These are phyloP conservation scores for Sardinella longiceps DNA, from an alignment of 2,797 vertebrate genomes.

Conservation along the genomic window DNA sequence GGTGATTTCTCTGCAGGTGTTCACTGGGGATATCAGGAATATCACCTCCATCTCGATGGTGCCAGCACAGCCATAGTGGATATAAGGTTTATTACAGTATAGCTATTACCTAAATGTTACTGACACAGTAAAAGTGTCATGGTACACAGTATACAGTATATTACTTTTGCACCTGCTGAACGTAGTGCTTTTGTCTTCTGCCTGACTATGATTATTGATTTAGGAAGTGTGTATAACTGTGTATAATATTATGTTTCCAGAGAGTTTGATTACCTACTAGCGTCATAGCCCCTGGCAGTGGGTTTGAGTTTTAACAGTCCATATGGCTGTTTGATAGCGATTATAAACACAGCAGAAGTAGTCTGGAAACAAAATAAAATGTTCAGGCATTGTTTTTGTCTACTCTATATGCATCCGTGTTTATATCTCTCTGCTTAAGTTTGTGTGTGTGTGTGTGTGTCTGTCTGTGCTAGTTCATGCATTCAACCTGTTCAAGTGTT, in stretches of 20 bases:
- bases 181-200: too few relatives aligned
- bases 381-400: background rate
- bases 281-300: too few relatives aligned
- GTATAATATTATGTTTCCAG: background rate
- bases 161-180: too few relatives aligned
- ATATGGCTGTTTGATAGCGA: too few relatives aligned
- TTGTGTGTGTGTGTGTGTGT: background rate
- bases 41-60: background rate
- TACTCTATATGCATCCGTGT: background rate
- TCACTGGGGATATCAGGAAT: background rate
- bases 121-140: background rate
- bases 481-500: background rate
- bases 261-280: too few relatives aligned
- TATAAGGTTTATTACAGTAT: background rate
- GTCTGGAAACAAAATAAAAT: too few relatives aligned
- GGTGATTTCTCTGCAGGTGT: background rate
- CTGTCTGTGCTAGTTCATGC: background rate
- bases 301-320: too few relatives aligned
- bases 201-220: background rate
- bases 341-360: too few relatives aligned
- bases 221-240: background rate
- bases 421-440: background rate
- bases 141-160: too few relatives aligned
- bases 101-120: background rate
- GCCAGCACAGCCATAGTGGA: background rate